These are phyloP conservation scores for Helicoverpa armigera DNA, from an alignment of 1,140 invertebrate genomes.

Conservation along the genomic window DNA sequence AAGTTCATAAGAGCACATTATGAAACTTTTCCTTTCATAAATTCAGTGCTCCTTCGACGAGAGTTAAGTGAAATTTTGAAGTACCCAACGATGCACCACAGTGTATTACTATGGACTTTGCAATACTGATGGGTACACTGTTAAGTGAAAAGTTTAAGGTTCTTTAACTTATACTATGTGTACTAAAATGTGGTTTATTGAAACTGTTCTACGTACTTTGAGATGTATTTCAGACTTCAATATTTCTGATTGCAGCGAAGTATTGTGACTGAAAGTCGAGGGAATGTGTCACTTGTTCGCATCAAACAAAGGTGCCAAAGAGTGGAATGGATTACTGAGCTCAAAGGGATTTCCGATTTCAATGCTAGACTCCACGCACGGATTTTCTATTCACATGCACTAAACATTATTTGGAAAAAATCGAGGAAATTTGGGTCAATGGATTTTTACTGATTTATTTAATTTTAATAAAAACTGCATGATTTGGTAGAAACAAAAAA, in stretches of 20 bases:
- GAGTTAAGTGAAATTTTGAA: constrained; percentile 62
- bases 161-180: constrained; percentile 16
- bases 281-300: not conserved
- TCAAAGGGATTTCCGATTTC: not conserved
- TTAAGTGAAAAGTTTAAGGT: constrained; percentile 52
- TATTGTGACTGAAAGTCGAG: not conserved
- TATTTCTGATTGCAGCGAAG: not conserved
- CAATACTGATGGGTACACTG: constrained; percentile 31
- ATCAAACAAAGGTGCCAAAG: not conserved
- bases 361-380: not conserved
- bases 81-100: constrained; percentile 58
- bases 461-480: no score
- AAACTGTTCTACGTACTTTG: not conserved
- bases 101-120: constrained; percentile 29
- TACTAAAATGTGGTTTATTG: constrained; percentile 18
- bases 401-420: no score
- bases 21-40: constrained; percentile 55
- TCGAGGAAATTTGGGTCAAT: no score
- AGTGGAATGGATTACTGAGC: not conserved
- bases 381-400: no score
- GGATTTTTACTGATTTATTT: no score
- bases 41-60: constrained; percentile 50
- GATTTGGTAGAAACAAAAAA: no score
- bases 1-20: constrained; percentile 48
- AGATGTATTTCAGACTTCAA: not conserved